Evolutionary conservation across 64 coral and sea anemone genomes (phyloP).

Genomic region (Exaiptasia diaphana): DNA sequence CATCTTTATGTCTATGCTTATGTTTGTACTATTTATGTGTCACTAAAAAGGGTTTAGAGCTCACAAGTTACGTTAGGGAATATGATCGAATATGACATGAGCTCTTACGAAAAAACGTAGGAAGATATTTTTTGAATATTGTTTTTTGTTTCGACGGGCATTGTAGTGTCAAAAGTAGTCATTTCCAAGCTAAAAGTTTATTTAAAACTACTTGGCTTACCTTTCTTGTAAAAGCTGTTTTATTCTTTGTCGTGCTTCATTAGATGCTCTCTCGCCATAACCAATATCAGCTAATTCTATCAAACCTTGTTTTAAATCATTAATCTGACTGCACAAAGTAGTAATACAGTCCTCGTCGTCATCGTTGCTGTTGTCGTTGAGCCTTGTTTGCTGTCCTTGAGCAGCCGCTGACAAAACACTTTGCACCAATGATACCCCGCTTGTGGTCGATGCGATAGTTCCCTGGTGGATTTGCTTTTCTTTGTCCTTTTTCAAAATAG

Average conservation of each 20-base stretch:
- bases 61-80: no score
- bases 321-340: slow-evolving; percentile 40
- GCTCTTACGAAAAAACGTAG: no score
- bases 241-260: slow-evolving; percentile 18
- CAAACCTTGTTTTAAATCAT: slow-evolving; percentile 62
- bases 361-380: not conserved
- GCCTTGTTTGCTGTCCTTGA: slow-evolving; percentile 14
- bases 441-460: not conserved
- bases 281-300: slow-evolving; percentile 43
- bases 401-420: slow-evolving; percentile 61
- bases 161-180: no score
- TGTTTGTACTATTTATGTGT: no score
- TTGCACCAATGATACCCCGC: slow-evolving; percentile 70
- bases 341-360: slow-evolving; percentile 8
- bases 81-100: no score
- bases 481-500: not conserved
- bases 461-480: not conserved
- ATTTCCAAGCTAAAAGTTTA: no score
- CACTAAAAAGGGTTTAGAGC: no score
- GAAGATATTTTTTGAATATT: no score
- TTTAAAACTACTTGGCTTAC: no score
- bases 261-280: slow-evolving; percentile 22
- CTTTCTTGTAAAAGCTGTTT: slow-evolving; percentile 40
- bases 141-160: no score
- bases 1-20: no score